Evolutionary conservation across 2,797 vertebrate species (phyloP), one percentile per base, ranked within the genome.

Genomic region (Molossus molossus): DNA sequence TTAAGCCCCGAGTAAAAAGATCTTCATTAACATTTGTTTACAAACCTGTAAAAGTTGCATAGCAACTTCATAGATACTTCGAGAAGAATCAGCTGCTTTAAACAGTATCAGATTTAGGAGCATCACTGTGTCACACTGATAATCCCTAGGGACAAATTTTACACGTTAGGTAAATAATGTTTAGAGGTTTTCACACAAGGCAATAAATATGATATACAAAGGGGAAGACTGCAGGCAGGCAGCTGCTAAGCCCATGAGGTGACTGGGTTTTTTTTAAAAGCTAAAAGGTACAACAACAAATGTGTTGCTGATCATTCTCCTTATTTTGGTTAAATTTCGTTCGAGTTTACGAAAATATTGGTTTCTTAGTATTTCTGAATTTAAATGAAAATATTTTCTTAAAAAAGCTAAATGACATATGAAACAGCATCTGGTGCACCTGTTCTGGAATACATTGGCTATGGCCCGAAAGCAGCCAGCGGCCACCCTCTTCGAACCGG

Each of bases 61-160:
- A 97, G 99, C 99, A 97, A 99, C 99, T 98, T 99, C 99, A 97
- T 99, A 99, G 97, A 99, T 99, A 92, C 99, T 99, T 98, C 99
- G 99, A 96, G 99, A 99, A 97, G 99, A 99, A 98, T 99, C 99
- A 73, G 99, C 99, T 75, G 99, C 99, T 98, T 99, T 99, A 98
- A 99, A 99, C 89, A 99, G 98, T 98, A 99, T 99, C 97, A 99
- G 99, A 98, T 99, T 99, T 97, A 99, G 99, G 75, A 99, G 99
- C 98, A 99, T 99, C 99, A 99, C 99, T 96, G 99, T 99, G 98
- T 99, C 99, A 98, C 99, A 99, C 98, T 99, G 99, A 98, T 99
- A 99, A 99, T 99, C 99, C 99, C 99, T 99, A 96, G 20, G 83
- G 70, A 97, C 89, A 97, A 97, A 98, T 53, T 33, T 48, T 27